Conservation (phyloP, 2,113 vertebrate species). For the Chaetura pelagica region DNA sequence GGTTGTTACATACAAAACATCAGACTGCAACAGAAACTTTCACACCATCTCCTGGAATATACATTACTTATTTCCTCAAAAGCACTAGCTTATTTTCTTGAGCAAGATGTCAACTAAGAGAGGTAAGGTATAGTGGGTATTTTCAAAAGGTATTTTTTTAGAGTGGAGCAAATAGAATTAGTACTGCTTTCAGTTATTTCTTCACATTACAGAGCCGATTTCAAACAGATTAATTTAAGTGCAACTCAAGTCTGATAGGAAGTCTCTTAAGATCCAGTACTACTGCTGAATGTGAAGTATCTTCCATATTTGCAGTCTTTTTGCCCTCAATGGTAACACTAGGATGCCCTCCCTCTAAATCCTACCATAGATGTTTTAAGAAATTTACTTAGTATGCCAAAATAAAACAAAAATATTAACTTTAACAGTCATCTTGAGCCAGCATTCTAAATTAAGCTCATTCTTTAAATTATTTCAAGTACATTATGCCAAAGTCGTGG, state of each 20-base stretch:
- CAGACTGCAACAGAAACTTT: neutral
- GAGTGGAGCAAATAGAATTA: neutral
- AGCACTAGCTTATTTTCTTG: neutral
- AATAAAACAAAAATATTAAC: neutral
- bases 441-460: accelerated
- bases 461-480: accelerated
- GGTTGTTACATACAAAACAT: neutral
- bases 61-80: neutral
- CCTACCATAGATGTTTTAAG: accelerated
- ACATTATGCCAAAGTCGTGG: accelerated
- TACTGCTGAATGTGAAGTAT: accelerated
- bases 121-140: accelerated
- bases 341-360: neutral
- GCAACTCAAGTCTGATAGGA: neutral
- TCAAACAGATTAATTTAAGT: neutral
- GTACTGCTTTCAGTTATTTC: neutral
- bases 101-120: neutral
- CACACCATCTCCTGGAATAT: neutral
- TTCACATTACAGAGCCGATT: accelerated
- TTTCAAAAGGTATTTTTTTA: neutral
- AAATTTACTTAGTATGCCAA: accelerated
- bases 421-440: accelerated
- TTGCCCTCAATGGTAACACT: neutral
- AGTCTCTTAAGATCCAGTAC: neutral
- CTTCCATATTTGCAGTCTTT: neutral